phyloP scores from a whole-genome alignment of 2,113 vertebrate species.

The Atrichornis clamosus region DNA sequence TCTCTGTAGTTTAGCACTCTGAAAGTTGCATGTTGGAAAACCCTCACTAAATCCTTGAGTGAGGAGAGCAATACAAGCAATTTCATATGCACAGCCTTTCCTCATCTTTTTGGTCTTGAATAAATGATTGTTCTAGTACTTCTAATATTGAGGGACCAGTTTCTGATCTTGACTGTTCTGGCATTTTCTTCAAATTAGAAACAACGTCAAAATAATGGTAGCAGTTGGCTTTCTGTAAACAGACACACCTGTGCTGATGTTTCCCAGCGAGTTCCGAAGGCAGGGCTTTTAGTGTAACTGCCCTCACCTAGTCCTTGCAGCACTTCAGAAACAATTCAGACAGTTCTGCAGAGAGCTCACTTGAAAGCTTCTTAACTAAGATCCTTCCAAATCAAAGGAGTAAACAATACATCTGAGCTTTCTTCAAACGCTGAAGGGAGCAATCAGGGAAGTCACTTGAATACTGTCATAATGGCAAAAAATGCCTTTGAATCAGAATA shows the following conservation, averaged over 20 bases:
- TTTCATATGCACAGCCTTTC: not conserved
- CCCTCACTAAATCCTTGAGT: not conserved
- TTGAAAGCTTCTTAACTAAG: not conserved
- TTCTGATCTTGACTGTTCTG: not conserved
- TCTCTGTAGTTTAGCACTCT: not conserved
- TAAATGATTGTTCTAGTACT: not conserved
- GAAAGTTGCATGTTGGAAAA: not conserved
- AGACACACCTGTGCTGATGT: not conserved
- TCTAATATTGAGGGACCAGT: not conserved
- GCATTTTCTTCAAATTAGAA: slow-evolving; percentile 3
- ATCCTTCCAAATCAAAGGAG: not conserved
- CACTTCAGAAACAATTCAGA: not conserved
- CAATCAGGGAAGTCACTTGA: not conserved
- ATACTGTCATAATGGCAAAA: not conserved
- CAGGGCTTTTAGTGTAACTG: not conserved
- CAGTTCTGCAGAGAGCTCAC: not conserved
- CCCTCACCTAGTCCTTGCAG: not conserved
- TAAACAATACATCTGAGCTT: not conserved
- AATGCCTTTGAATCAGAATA: not conserved
- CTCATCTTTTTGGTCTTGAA: not conserved
- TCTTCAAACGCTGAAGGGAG: not conserved
- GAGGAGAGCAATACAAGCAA: not conserved
- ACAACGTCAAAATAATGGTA: not conserved
- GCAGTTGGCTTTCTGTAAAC: not conserved
- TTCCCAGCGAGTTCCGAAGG: not conserved